Percentiles rank a stretch among this genome's conserved stretches.
Evolutionary conservation across 2,797 vertebrate species (phyloP).

Genomic region (Manis javanica): DNA sequence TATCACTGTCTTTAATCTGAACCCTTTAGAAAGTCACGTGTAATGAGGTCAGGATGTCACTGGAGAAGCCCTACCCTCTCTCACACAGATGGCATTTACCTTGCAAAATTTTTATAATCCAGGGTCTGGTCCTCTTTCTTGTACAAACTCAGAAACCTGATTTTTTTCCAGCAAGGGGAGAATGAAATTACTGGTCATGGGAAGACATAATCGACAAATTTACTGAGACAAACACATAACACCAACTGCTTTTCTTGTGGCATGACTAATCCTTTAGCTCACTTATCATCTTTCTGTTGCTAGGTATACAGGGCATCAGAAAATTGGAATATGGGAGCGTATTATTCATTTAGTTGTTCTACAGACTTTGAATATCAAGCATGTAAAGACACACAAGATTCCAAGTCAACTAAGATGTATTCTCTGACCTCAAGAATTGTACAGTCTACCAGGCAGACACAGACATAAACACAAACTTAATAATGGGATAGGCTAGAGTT

Average conservation of each 20-base stretch:
- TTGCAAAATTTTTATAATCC: neutral
- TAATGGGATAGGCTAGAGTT: neutral
- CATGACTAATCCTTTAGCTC: neutral
- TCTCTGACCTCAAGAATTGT: neutral
- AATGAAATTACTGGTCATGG: neutral
- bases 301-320: neutral
- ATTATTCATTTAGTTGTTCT: neutral
- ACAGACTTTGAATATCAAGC: neutral
- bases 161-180: neutral
- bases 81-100: neutral
- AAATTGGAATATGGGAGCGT: neutral
- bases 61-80: neutral
- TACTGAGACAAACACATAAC: neutral
- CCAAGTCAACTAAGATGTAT: neutral
- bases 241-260: neutral
- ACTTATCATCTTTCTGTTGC: neutral
- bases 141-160: neutral
- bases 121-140: neutral
- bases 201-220: neutral
- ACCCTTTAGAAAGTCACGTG: neutral
- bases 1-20: neutral
- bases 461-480: neutral
- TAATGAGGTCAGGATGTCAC: neutral
- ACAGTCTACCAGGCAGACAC: neutral
- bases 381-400: neutral